phyloP scores from a whole-genome alignment of 2,888 invertebrate species.

The Gymnoscelis rufifasciata region DNA sequence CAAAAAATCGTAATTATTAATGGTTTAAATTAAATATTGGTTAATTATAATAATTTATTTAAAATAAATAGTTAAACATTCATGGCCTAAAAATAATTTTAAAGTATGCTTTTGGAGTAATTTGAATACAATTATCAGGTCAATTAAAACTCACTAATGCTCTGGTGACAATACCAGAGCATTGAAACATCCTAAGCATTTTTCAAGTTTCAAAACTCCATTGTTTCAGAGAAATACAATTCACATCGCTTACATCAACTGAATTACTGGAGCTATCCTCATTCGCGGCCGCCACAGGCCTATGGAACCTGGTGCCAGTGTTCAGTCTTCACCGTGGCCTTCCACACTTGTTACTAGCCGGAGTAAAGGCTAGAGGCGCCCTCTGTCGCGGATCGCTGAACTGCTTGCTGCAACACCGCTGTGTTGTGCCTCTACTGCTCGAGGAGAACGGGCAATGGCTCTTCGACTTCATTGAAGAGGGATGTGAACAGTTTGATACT shows the following conservation, averaged over 20 bases:
- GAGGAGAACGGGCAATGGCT: conserved; percentile 71
- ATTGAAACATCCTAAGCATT: too few species aligned
- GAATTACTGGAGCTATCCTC: conserved; percentile 57
- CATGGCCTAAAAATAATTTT: too few species aligned
- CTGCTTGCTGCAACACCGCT: conserved; percentile 48
- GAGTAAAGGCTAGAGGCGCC: conserved; percentile 45
- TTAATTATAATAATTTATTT: too few species aligned
- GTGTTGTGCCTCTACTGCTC: conserved; percentile 56
- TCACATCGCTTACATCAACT: conserved; percentile 44
- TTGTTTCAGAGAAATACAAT: conserved; percentile 50
- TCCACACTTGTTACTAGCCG: conserved; percentile 52
- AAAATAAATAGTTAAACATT: too few species aligned
- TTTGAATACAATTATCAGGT: too few species aligned
- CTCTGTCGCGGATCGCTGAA: conserved; percentile 60
- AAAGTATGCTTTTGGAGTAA: too few species aligned
- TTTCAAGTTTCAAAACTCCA: too few species aligned
- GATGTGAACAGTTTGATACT: conserved; percentile 72
- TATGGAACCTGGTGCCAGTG: conserved; percentile 68
- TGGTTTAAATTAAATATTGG: too few species aligned
- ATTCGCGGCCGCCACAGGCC: conserved; percentile 59
- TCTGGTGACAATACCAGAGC: too few species aligned
- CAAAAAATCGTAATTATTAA: too few species aligned
- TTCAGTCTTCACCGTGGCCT: conserved; percentile 62
- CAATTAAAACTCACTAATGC: too few species aligned
- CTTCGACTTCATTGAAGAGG: conserved; percentile 72